Percentiles rank a stretch among this genome's conserved stretches.
phyloP scores from a whole-genome alignment of 1,140 invertebrate genomes.

The Homalodisca vitripennis region DNA sequence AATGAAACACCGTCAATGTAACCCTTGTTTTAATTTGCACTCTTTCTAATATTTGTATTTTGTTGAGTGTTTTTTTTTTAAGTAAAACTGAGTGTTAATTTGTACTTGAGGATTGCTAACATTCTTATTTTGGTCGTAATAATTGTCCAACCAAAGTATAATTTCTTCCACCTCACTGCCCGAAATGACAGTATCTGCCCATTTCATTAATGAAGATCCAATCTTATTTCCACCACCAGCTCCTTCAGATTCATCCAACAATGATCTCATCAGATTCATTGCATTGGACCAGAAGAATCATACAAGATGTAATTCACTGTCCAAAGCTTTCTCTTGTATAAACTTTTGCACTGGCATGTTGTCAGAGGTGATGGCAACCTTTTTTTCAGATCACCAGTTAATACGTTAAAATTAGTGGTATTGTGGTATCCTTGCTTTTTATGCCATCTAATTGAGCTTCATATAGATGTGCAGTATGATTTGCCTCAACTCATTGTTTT shows the following conservation, averaged over 20 bases:
- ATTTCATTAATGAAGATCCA: background rate
- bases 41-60: no score
- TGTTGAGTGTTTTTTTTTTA: no score
- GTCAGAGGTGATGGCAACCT: slow-evolving; percentile 3
- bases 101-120: slow-evolving; percentile 2
- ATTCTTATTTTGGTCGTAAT: background rate
- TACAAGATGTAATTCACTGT: background rate
- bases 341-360: background rate
- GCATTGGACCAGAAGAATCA: background rate
- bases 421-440: slow-evolving; percentile 26
- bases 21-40: no score
- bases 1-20: no score
- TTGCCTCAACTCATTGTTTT: slow-evolving; percentile 18
- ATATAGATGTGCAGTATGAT: slow-evolving; percentile 30
- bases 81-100: background rate
- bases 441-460: slow-evolving; percentile 28
- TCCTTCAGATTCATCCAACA: no score
- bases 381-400: slow-evolving; percentile 30
- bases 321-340: slow-evolving; percentile 16
- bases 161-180: background rate
- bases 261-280: no score
- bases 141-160: background rate
- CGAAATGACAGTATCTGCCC: background rate
- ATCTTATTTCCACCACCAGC: no score
- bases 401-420: slow-evolving; percentile 8